Conservation (phyloP, 2,888 invertebrate genomes). For the Diarsia brunnea region DNA sequence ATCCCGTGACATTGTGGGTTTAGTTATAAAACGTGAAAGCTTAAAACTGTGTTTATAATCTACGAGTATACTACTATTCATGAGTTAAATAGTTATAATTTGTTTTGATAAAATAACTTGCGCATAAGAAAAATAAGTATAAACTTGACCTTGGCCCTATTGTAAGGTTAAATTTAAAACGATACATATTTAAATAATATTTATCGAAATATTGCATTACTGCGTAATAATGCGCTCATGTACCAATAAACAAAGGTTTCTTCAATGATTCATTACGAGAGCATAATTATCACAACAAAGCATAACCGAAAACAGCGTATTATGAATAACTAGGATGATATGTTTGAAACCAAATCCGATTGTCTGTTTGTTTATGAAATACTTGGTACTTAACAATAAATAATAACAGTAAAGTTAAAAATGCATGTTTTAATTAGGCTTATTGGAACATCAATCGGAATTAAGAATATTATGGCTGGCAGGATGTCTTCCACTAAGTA, state of each 20-base stretch:
- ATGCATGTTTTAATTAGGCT: slow-evolving; percentile 1
- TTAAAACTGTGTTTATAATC: too few species aligned
- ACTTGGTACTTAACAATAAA: slow-evolving; percentile 27
- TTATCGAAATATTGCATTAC: slow-evolving; percentile 10
- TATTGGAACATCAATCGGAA: background rate
- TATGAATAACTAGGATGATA: slow-evolving; percentile 35
- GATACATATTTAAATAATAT: slow-evolving; percentile 1
- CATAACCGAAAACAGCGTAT: slow-evolving; percentile 13
- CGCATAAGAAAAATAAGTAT: background rate
- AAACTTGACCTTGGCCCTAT: background rate
- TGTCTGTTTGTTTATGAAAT: slow-evolving; percentile 47
- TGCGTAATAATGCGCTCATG: slow-evolving; percentile 8
- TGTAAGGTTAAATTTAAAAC: background rate
- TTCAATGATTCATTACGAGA: slow-evolving; percentile 45
- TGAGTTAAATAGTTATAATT: background rate
- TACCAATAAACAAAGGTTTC: slow-evolving; percentile 20
- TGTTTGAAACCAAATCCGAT: slow-evolving; percentile 29
- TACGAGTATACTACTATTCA: too few species aligned
- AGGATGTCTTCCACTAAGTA: background rate
- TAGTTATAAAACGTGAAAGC: too few species aligned
- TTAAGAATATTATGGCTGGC: too few species aligned
- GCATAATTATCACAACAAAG: slow-evolving; percentile 35
- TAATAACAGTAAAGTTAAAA: slow-evolving; percentile 35
- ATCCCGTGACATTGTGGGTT: too few species aligned
- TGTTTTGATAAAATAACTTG: background rate